Evolutionary conservation across 2,888 invertebrate species (phyloP).

Genomic region (Barypeithes pellucidus): DNA sequence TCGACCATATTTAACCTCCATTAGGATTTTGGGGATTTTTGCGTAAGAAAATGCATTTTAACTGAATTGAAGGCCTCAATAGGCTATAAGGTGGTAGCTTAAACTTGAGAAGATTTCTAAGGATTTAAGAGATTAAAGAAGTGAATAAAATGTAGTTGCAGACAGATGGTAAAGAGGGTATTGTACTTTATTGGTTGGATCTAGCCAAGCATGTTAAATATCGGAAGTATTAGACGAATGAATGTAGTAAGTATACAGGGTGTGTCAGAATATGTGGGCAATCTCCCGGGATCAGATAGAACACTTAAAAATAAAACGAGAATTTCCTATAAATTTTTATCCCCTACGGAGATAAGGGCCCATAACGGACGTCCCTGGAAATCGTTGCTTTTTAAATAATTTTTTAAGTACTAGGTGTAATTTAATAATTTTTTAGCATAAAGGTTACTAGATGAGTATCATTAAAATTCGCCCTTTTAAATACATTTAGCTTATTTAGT

Average conservation of each 20-base stretch:
- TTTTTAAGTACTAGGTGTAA: too few species aligned
- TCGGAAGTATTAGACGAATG: slow-evolving; percentile 25
- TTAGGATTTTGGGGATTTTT: slow-evolving; percentile 47
- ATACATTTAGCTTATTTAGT: too few species aligned
- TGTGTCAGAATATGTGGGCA: not conserved
- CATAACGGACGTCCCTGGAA: too few species aligned
- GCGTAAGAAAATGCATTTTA: slow-evolving; percentile 47
- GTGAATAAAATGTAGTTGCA: slow-evolving; percentile 2
- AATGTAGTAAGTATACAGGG: too few species aligned
- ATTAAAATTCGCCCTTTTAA: too few species aligned
- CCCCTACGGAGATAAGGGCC: too few species aligned
- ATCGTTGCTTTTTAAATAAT: too few species aligned
- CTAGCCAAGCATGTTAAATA: slow-evolving; percentile 19
- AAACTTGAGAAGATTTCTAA: slow-evolving; percentile 43
- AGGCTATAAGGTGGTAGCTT: slow-evolving; percentile 43
- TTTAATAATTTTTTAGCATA: too few species aligned
- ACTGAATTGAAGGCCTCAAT: slow-evolving; percentile 46
- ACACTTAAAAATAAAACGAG: too few species aligned
- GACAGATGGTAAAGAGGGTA: slow-evolving; percentile 34
- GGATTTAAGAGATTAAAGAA: slow-evolving; percentile 33
- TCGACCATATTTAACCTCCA: slow-evolving; percentile 42
- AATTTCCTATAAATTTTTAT: too few species aligned
- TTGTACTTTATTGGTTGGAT: slow-evolving; percentile 21
- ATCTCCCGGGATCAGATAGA: too few species aligned
- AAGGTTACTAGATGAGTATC: too few species aligned